Base-by-base conservation (phyloP, 2,797 vertebrate genomes). In the Todus mexicanus region DNA sequence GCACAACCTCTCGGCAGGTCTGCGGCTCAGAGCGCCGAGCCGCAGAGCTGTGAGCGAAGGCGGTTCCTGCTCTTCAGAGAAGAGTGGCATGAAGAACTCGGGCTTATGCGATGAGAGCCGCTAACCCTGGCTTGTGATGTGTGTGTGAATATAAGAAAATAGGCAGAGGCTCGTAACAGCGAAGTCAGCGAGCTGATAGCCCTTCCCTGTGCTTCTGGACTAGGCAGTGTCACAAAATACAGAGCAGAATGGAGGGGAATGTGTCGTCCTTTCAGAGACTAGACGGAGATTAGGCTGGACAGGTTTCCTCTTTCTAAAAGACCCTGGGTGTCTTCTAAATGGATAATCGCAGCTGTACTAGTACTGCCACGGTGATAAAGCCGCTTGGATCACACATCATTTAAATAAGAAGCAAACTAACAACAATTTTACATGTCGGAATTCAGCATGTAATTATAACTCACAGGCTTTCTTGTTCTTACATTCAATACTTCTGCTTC, bases 401-500 rank as follows among this genome's bases (percentile, higher is more conserved):
- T 90, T 68, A 87, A 95, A 86, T 77, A 91, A 88, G 76, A 90
- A 92, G 66, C 42, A 76, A 93, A 92, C 71, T 71, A 91, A 86
- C 78, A 92, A 87, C 79, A 73, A 72, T 81, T 96, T 77, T 35
- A 91, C 53, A 15, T 80, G 90, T 93, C 83, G 72, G 91, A 89
- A 94, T 89, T 87, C 54, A 60, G 80, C 74, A 75, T 84, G 91
- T 86, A 76, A 79, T 87, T 93, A 26, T 47, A 83, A 94, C 77
- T 91, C 93, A 85, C 61, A 89, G 87, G 64, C 78, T 96, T 94
- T 85, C 91, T 94, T 94, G 93, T 94, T 95, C 94, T 94, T 96
- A 95, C 94, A 97, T 96, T 96, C 95, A 96, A 80, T 84, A 86
- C 78, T 92, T 93, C 86, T 96, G 95, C 87, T 92, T 95, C 61